A percentile compares a stretch with the other conserved stretches of the same genome.
phyloP scores from a whole-genome alignment of 1,140 invertebrate genomes.

The Diorhabda carinulata region DNA sequence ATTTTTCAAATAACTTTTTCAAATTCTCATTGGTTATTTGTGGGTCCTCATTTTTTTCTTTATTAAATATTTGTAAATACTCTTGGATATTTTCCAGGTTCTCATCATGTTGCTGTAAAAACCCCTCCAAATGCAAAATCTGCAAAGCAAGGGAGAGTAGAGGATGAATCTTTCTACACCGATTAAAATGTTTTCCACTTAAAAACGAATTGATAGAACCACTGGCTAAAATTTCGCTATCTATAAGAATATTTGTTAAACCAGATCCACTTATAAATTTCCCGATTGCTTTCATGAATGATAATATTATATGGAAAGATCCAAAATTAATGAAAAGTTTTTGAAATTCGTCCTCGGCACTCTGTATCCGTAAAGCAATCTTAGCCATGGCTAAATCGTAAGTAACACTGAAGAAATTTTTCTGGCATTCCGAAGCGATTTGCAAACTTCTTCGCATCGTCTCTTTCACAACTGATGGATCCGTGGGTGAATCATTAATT shows the following conservation, averaged over 20 bases:
- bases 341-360: slow-evolving; percentile 13
- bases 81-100: slow-evolving; percentile 13
- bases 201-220: neutral
- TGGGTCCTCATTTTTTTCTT: neutral
- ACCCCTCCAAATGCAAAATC: slow-evolving; percentile 16
- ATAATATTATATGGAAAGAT: slow-evolving; percentile 21
- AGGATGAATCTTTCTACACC: slow-evolving; percentile 28
- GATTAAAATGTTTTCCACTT: slow-evolving; percentile 27
- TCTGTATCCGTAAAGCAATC: slow-evolving; percentile 43
- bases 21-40: slow-evolving; percentile 10
- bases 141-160: slow-evolving; percentile 14
- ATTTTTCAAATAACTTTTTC: slow-evolving; percentile 20
- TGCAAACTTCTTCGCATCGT: slow-evolving; percentile 26
- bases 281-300: slow-evolving; percentile 22
- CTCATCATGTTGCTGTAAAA: slow-evolving; percentile 7
- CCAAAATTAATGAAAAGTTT: slow-evolving; percentile 33
- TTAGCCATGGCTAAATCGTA: slow-evolving; percentile 48
- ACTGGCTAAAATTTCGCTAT: slow-evolving; percentile 19
- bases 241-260: slow-evolving; percentile 24
- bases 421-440: slow-evolving; percentile 22
- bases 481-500: slow-evolving; percentile 29
- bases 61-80: slow-evolving; percentile 3
- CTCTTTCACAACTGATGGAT: slow-evolving; percentile 24
- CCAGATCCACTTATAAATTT: slow-evolving; percentile 45
- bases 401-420: slow-evolving; percentile 31